Percentiles rank a stretch among this genome's conserved stretches.
Conservation (phyloP, 2,113 vertebrate species). For the Rattus rattus region DNA sequence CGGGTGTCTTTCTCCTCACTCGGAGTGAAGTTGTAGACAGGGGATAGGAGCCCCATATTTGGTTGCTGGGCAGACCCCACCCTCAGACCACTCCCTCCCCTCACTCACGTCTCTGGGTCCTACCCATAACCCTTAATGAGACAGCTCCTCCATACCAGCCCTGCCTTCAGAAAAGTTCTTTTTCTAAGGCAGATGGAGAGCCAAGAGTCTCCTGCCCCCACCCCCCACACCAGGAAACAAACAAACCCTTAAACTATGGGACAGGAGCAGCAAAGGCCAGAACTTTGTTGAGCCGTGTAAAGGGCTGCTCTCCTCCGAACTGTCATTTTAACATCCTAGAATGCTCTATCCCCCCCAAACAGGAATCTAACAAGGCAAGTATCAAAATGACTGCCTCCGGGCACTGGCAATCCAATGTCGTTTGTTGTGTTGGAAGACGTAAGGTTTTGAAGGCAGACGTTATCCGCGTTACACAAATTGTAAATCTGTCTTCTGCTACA, state of each 20-base stretch:
- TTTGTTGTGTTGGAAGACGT: neutral
- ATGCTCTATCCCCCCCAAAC: no score
- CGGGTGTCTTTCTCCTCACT: constrained; percentile 43
- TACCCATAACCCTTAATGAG: constrained; percentile 65
- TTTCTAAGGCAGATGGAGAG: neutral
- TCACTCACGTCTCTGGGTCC: constrained; percentile 49
- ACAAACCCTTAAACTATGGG: neutral
- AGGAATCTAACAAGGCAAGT: neutral
- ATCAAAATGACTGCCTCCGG: constrained; percentile 5
- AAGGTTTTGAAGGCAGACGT: neutral
- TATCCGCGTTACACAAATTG: neutral
- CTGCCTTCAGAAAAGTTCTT: neutral
- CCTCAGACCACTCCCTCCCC: constrained; percentile 72
- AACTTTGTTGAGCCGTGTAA: neutral
- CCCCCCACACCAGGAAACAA: neutral
- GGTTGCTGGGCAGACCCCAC: constrained; percentile 71
- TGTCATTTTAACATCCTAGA: neutral
- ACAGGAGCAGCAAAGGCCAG: neutral
- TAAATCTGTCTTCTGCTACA: neutral
- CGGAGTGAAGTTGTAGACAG: constrained; percentile 18
- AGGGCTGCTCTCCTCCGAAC: neutral
- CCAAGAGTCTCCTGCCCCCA: neutral
- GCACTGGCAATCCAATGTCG: neutral
- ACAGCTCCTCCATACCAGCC: neutral
- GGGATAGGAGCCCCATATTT: constrained; percentile 59